Percentiles rank a stretch among this genome's conserved stretches.
Evolutionary conservation across 2,888 invertebrate species (phyloP).

Genomic region (Hydraecia micacea): DNA sequence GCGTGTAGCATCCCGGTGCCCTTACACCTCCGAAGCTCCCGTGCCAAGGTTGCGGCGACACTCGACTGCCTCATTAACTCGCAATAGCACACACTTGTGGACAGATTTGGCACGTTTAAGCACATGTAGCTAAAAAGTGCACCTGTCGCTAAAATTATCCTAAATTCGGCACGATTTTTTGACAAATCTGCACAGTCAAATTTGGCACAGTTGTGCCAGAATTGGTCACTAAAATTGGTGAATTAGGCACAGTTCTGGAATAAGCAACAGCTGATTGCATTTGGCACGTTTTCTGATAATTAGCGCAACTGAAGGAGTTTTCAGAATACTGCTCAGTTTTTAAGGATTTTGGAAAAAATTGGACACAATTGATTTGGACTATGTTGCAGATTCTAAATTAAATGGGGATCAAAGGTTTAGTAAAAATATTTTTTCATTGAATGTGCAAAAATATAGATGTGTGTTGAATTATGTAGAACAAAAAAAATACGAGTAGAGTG

Average conservation of each 20-base stretch:
- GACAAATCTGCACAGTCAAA: slow-evolving; percentile 46
- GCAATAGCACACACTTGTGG: slow-evolving; percentile 49
- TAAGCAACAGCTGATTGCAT: slow-evolving; percentile 25
- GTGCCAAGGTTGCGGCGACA: slow-evolving; percentile 52
- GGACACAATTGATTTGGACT: slow-evolving; percentile 35
- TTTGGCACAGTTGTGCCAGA: slow-evolving; percentile 28
- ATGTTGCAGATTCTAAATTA: slow-evolving; percentile 52
- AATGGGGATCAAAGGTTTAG: slow-evolving; percentile 48
- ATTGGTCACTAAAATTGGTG: slow-evolving; percentile 31
- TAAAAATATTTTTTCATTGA: slow-evolving; percentile 26
- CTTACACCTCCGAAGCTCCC: slow-evolving; percentile 48
- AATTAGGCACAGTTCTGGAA: slow-evolving; percentile 33
- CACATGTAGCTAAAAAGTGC: slow-evolving; percentile 54
- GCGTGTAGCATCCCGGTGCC: slow-evolving; percentile 51
- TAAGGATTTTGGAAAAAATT: slow-evolving; percentile 27
- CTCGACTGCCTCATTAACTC: slow-evolving; percentile 48
- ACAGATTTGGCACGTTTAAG: slow-evolving; percentile 50
- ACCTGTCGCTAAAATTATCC: slow-evolving; percentile 33
- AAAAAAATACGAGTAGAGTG: slow-evolving; percentile 68
- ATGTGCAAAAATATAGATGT: slow-evolving; percentile 46
- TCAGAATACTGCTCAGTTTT: slow-evolving; percentile 12
- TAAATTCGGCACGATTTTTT: slow-evolving; percentile 35
- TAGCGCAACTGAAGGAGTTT: slow-evolving; percentile 16
- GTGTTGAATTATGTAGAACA: slow-evolving; percentile 37
- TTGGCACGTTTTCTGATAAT: slow-evolving; percentile 34